Percentiles rank a stretch among this genome's conserved stretches.
phyloP scores from a whole-genome alignment of 30 jellyfish, hydroid and myxozoan genomes.

The Pseudorhiza aurosa region DNA sequence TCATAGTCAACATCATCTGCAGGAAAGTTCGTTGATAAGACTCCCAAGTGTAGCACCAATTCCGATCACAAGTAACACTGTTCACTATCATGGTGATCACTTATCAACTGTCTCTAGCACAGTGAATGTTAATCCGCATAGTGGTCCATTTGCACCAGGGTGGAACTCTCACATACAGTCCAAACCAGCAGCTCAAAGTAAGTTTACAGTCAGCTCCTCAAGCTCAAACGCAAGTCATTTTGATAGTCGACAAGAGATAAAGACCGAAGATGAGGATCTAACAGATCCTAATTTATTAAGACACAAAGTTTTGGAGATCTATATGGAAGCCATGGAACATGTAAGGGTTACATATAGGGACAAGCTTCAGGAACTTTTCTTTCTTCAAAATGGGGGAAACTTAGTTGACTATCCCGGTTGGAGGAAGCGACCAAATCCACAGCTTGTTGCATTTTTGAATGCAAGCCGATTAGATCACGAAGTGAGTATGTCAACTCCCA shows the following conservation, averaged over 20 bases:
- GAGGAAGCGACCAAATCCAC: constrained; percentile 92
- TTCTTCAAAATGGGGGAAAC: constrained; percentile 98
- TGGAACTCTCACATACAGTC: constrained; percentile 36
- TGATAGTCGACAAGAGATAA: constrained; percentile 36
- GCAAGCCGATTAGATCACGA: constrained; percentile 85
- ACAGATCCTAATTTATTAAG: constrained; percentile 64
- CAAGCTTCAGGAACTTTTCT: constrained; percentile 84
- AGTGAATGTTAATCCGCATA: constrained; percentile 16
- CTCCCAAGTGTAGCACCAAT: constrained; percentile 15
- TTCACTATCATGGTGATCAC: constrained; percentile 77
- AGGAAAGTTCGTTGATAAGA: constrained; percentile 13
- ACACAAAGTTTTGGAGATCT: constrained; percentile 69
- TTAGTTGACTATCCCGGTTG: constrained; percentile 98
- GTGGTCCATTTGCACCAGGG: constrained; percentile 13
- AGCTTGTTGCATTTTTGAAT: constrained; percentile 77
- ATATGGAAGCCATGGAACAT: constrained; percentile 73
- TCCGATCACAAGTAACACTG: constrained; percentile 63
- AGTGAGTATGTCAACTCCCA: constrained; percentile 81
- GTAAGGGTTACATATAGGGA: constrained; percentile 82
- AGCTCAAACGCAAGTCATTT: not conserved
- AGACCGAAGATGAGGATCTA: constrained; percentile 65
- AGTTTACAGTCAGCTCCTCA: constrained; percentile 5
- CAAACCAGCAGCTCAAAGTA: constrained; percentile 5
- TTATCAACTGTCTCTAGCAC: constrained; percentile 22
- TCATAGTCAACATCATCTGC: constrained; percentile 29